Conservation (phyloP, 2,113 vertebrate genomes). For the Piliocolobus tephrosceles region DNA sequence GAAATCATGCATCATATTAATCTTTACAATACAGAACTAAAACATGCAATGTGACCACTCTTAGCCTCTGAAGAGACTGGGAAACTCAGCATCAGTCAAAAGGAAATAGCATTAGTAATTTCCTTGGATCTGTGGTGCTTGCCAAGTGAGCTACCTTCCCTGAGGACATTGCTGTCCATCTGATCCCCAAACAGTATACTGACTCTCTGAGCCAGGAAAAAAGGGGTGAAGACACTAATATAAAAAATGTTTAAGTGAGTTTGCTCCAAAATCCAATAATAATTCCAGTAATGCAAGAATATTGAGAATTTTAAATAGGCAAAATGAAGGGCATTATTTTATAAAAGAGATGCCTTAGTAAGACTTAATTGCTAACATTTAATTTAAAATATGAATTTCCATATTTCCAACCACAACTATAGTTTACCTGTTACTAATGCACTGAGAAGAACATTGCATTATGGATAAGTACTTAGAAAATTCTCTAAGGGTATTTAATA, state of each 20-base stretch:
- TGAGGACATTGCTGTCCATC: background rate
- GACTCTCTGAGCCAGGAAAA: background rate
- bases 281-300: background rate
- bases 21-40: background rate
- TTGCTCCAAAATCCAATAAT: background rate
- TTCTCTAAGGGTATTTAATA: background rate
- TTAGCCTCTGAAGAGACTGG: background rate
- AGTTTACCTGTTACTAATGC: background rate
- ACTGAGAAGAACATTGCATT: background rate
- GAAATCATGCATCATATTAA: background rate
- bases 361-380: background rate
- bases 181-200: background rate
- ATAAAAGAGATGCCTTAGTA: background rate
- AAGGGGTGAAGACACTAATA: background rate
- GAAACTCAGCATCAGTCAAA: background rate
- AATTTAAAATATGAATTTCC: conserved; percentile 19
- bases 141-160: background rate
- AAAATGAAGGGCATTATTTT: background rate
- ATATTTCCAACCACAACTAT: background rate
- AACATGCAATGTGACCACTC: background rate
- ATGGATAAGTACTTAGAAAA: background rate
- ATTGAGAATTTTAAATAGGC: background rate
- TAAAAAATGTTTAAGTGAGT: background rate
- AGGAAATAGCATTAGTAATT: background rate
- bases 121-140: background rate